These are phyloP conservation scores for Nebria ingens DNA, from an alignment of 1,140 invertebrate species.

Conservation along the genomic window DNA sequence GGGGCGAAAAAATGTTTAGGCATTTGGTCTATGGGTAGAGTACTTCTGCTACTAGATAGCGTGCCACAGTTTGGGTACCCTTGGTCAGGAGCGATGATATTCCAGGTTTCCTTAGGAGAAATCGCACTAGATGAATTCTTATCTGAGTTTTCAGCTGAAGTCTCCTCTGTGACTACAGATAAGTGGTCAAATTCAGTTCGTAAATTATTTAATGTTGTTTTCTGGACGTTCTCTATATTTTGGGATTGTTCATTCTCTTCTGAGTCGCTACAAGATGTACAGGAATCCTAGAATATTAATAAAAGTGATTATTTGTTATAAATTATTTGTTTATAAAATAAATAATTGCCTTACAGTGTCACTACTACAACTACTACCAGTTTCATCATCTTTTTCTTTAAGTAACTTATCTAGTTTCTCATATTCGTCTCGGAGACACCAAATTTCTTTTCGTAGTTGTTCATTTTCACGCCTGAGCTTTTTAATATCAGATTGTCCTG, in stretches of 20 bases:
- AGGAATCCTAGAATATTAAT: conserved; percentile 23
- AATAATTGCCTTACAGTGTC: conserved; percentile 30
- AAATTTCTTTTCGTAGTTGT: conserved; percentile 73
- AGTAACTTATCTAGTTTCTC: conserved; percentile 71
- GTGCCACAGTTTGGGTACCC: conserved; percentile 24
- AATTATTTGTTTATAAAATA: neutral
- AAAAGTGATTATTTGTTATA: neutral
- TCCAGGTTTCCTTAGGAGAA: conserved; percentile 24
- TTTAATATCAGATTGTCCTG: conserved; percentile 80
- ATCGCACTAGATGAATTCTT: conserved; percentile 21
- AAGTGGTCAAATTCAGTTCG: conserved; percentile 60
- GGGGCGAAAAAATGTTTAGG: conserved; percentile 40
- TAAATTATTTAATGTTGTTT: conserved; percentile 32
- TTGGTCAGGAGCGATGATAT: conserved; percentile 30
- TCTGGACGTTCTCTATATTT: conserved; percentile 32
- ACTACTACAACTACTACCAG: conserved; percentile 35
- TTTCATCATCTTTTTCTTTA: conserved; percentile 46
- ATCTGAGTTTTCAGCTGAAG: conserved; percentile 42
- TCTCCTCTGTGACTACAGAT: conserved; percentile 63
- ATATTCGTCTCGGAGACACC: conserved; percentile 76
- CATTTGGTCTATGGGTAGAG: conserved; percentile 16
- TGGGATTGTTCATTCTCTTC: conserved; percentile 36
- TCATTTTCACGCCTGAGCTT: conserved; percentile 79
- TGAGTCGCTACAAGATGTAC: conserved; percentile 35
- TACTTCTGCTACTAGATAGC: conserved; percentile 10